Base-by-base conservation (phyloP, 1,140 invertebrate species). In the Calliopsis andreniformis region DNA sequence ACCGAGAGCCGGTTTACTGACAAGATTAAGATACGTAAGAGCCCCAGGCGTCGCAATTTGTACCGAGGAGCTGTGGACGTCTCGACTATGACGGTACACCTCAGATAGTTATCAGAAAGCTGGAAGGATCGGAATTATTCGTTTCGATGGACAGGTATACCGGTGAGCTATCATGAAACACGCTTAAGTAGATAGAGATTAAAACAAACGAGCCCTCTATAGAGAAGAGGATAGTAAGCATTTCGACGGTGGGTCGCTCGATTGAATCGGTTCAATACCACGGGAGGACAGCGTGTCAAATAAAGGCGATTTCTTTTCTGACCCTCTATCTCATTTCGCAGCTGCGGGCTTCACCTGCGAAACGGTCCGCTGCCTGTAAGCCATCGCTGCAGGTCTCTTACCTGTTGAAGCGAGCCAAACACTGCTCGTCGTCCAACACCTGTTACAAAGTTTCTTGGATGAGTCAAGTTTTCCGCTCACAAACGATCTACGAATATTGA, bases 331-430 rank as follows among this genome's bases (percentile, higher is more conserved):
- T 70, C 49, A 51, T 67, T 61, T 79, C 62, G 68, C 82, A 84
- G 82, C 83, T 85, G 83, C 72, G 66, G 66, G 71, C 62, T 82
- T 84, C 83, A 85, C 82, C 83, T 85, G 83, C 83, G 79, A 82
- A 84, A 85, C 83, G 80, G 79, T 85, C 55, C 69, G 82, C 68
- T 81, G 62, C 70, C 69, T 83, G 68, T 56, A 58, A 80, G 58
- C 80, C 69, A 72, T 62, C 78, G 42, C 62, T 78, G 68, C 63
- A 70, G 63, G 56, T 59, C 63, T 76, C 67, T 75, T 81, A 84
- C 79, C 78, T 79, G 83, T 84, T 84, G 78, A 81, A 84, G 66
- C 78, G 43, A 78, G 53, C 53, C 73, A 79, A 78, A 59, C 73
- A 77, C 14, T 63, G 67, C 70, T 61, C 71, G 72, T 62, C 82